Conservation (phyloP, 2,888 invertebrate genomes). For the Corbicula japonica region DNA sequence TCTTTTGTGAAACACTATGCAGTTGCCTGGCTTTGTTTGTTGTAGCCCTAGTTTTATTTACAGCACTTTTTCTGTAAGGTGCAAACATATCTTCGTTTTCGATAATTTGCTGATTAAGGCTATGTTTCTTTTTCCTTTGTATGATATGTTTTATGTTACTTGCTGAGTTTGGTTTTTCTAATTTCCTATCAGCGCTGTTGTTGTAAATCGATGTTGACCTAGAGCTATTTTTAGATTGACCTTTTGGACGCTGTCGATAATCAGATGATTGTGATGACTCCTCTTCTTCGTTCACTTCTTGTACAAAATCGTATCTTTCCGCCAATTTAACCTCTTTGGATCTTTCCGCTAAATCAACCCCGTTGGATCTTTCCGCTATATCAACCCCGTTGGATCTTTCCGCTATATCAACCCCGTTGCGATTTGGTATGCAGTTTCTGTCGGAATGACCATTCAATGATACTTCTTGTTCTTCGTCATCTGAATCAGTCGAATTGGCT, state of each 20-base stretch:
- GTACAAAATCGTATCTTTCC: no score
- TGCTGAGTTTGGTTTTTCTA: conserved; percentile 7
- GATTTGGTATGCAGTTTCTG: no score
- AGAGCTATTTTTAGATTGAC: no score
- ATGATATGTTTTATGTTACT: conserved; percentile 9
- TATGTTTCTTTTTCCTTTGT: conserved; percentile 39
- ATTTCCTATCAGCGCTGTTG: neutral
- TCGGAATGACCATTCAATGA: no score
- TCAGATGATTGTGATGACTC: no score
- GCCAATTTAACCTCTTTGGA: no score
- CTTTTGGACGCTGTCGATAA: no score
- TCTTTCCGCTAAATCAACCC: no score
- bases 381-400: no score
- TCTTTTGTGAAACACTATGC: conserved; percentile 9
- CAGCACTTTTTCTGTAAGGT: conserved; percentile 21
- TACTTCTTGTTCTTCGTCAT: neutral
- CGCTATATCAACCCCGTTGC: no score
- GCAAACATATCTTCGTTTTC: conserved; percentile 27
- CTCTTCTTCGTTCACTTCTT: no score
- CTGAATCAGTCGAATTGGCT: neutral
- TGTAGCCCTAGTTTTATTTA: conserved; percentile 10
- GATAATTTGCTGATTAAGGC: conserved; percentile 28
- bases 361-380: no score
- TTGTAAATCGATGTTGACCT: conserved; percentile 1
- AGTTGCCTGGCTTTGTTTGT: conserved; percentile 21